Evolutionary conservation across 2,888 invertebrate genomes (phyloP), one percentile per base, ranked within the genome.

Genomic region (Hofmannophila pseudospretella): DNA sequence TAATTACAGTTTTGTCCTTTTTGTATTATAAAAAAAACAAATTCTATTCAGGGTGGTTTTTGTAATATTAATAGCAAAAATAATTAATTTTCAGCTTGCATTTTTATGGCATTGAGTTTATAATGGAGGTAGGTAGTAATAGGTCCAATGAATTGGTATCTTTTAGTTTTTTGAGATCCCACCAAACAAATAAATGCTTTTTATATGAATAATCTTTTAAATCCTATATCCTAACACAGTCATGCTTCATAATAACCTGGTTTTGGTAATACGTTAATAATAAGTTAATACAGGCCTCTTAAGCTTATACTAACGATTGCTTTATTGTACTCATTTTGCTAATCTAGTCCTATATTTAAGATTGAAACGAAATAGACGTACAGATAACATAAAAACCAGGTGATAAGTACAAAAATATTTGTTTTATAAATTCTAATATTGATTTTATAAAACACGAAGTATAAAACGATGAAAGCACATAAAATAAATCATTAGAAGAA

Each of bases 241-340:
- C 25, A 25, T 25, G 25, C 25, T 9, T 3, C 4, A 25, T 12
- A 1, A 20, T 10, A 28, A 28, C 8, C 7, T 28, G 7, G 7
- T 7, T 12, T 12, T 4, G 13, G 43, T 38, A 44, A 43, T 30
- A 33, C 32, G 29, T 29, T n/a, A n/a, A 26, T 31, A 40, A 36
- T 33, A 40, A 43, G 33, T n/a, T n/a, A n/a, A n/a, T 55, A 48
- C 67, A 71, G 65, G 67, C 67, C 64, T 61, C 66, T 49, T 62
- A 69, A 62, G 44, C 56, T 52, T 51, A 51, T 64, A 63, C 63
- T 53, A 46, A 52, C n/a, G 70, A 72, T 72, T 69, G 65, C 61
- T 63, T 73, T 75, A 77, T 82, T 82, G 81, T 82, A 84, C 80
- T 81, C 70, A 54, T 57, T 65, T 61, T 25, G 3, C 26, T 22